Percentiles rank a stretch among this genome's conserved stretches.
Conservation (phyloP, 1,140 invertebrate genomes). For the Oncopeltus fasciatus region DNA sequence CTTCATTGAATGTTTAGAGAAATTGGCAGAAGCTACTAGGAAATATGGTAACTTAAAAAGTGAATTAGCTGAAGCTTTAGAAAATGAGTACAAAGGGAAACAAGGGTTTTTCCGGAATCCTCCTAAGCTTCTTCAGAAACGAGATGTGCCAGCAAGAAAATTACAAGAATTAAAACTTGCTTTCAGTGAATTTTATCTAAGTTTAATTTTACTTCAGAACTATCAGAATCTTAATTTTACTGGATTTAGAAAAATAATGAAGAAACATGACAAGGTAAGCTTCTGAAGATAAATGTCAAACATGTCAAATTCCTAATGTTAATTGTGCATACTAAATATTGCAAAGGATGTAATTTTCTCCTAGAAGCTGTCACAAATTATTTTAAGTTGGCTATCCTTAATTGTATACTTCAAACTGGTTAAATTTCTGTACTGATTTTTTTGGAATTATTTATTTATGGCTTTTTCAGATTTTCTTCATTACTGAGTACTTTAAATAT, state of each 20-base stretch:
- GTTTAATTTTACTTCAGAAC: slow-evolving; percentile 80
- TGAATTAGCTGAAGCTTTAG: slow-evolving; percentile 65
- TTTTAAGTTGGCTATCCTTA: too few relatives aligned
- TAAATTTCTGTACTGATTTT: too few relatives aligned
- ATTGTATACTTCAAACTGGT: too few relatives aligned
- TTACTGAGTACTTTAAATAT: too few relatives aligned
- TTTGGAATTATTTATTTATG: too few relatives aligned
- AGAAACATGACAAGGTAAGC: slow-evolving; percentile 99
- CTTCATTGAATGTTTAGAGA: slow-evolving; percentile 56
- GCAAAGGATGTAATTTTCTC: too few relatives aligned
- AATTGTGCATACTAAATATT: too few relatives aligned
- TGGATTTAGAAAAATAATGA: slow-evolving; percentile 98
- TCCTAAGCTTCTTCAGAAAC: slow-evolving; percentile 31
- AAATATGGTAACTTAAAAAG: slow-evolving; percentile 84
- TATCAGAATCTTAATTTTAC: slow-evolving; percentile 96
- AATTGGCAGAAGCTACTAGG: slow-evolving; percentile 88
- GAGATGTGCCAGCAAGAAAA: slow-evolving; percentile 54
- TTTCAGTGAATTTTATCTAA: slow-evolving; percentile 98
- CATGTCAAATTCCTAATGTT: too few relatives aligned
- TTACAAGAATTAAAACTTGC: slow-evolving; percentile 90
- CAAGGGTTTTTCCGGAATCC: slow-evolving; percentile 22
- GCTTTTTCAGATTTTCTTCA: too few relatives aligned
- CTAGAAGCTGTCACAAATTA: too few relatives aligned
- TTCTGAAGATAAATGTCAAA: too few relatives aligned
- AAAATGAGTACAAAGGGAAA: slow-evolving; percentile 46